Evolutionary conservation across 2,888 invertebrate genomes (phyloP), one percentile per base, ranked within the genome.

Genomic region (Cerastis rubricosa): DNA sequence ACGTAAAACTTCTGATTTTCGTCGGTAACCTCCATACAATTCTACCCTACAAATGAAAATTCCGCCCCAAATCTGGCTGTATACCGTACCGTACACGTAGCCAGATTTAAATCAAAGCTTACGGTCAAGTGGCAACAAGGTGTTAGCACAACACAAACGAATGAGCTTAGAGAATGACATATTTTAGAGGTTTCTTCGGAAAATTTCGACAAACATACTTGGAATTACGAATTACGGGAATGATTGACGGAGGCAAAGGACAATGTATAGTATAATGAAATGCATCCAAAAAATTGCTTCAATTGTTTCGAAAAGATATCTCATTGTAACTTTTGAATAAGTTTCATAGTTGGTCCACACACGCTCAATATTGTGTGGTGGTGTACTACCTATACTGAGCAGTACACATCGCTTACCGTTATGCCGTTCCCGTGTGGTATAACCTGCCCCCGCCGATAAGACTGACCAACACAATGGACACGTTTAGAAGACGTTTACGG

Each of bases 81-180:
- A 59, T 6, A 40, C 40, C 45, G 3, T n/a, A n/a, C 14, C 29
- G 14, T 49, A 54, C 9, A 9, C 25, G n/a, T n/a, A 68, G 40
- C 17, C 64, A 78, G 80, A 84, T 72, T 72, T 79, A 66, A 81
- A 78, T 84, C 71, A 71, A 54, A 72, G 65, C 40, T 51, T 51
- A 57, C 84, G 51, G 71, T 65, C 65, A 71, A 65, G 29, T 22
- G 63, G 35, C 49, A n/a, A 35, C 51, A 45, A 54, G 43, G 25
- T 66, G 84, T 69, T 40, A 45, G 9, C 67, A 75, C 51, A 59
- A 40, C 51, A 78, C 84, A 72, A 71, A 69, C 54, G 11, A 57
- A 64, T 66, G 49, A 54, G 8, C 57, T 2, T 45, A 45, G 12
- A 35, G 22, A 2, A n/a, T 35, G 72, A 80, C 29, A 35, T 71